phyloP scores from a whole-genome alignment of 2,113 vertebrate species.

The Etheostoma spectabile region DNA sequence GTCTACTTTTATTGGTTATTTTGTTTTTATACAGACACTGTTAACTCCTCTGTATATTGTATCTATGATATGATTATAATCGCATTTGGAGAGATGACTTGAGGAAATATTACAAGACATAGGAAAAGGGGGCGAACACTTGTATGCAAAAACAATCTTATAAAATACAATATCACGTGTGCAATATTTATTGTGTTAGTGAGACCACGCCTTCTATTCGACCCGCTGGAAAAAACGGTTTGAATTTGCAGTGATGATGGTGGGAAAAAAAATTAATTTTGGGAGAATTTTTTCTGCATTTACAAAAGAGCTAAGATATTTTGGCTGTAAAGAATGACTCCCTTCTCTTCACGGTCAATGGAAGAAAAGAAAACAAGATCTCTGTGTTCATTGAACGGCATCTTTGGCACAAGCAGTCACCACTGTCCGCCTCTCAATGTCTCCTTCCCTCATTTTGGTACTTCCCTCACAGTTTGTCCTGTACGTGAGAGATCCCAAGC shows the following conservation, averaged over 20 bases:
- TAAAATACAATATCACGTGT: slow-evolving; percentile 73
- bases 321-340: slow-evolving; percentile 30
- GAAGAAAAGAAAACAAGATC: slow-evolving; percentile 5
- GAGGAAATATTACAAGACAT: slow-evolving; percentile 60
- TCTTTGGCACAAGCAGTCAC: slow-evolving; percentile 64
- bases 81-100: slow-evolving; percentile 45
- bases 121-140: slow-evolving; percentile 53
- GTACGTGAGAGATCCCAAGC: slow-evolving; percentile 46
- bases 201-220: slow-evolving; percentile 83
- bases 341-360: slow-evolving; percentile 32
- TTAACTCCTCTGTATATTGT: slow-evolving; percentile 54
- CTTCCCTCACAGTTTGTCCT: slow-evolving; percentile 45
- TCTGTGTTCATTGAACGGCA: slow-evolving; percentile 61
- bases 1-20: slow-evolving; percentile 63
- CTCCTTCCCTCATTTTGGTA: slow-evolving; percentile 68
- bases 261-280: slow-evolving; percentile 33
- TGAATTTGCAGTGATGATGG: slow-evolving; percentile 44
- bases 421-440: slow-evolving; percentile 56
- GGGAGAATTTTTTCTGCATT: slow-evolving; percentile 36
- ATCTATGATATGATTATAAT: slow-evolving; percentile 33
- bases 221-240: slow-evolving; percentile 41
- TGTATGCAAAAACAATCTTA: slow-evolving; percentile 64
- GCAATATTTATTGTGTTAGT: slow-evolving; percentile 86
- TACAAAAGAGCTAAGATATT: slow-evolving; percentile 28
- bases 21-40: slow-evolving; percentile 71